Conservation (phyloP, 2,888 invertebrate genomes). For the Alcis repandata region DNA sequence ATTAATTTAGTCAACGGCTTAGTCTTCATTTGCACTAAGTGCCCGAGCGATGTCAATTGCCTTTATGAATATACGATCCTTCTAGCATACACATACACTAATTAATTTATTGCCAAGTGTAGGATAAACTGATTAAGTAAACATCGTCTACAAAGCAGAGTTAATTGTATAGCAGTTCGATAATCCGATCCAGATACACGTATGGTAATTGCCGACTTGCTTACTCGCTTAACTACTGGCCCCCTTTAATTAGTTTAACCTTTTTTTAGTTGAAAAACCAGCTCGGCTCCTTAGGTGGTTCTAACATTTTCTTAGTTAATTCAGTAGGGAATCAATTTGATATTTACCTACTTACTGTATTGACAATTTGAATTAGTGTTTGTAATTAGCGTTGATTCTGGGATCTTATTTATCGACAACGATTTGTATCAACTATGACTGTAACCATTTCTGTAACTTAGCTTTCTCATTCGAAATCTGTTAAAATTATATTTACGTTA, state of each 20-base stretch:
- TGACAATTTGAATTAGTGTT: background rate
- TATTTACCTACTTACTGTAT: conserved; percentile 6
- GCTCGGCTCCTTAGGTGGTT: conserved; percentile 38
- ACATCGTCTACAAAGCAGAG: conserved; percentile 60
- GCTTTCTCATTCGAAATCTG: too few relatives aligned
- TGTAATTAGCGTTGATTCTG: too few relatives aligned
- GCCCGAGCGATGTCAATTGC: conserved; percentile 26
- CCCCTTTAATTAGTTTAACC: conserved; percentile 58
- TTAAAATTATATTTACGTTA: too few relatives aligned
- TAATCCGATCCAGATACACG: conserved; percentile 65
- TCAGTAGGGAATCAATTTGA: conserved; percentile 25
- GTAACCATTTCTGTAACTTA: too few relatives aligned
- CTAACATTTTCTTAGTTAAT: conserved; percentile 29
- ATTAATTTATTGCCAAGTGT: conserved; percentile 44
- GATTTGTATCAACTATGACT: background rate
- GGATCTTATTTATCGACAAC: background rate
- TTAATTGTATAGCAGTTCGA: conserved; percentile 69
- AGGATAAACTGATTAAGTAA: conserved; percentile 43
- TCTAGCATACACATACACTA: conserved; percentile 34
- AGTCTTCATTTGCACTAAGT: conserved; percentile 33
- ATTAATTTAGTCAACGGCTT: conserved; percentile 19
- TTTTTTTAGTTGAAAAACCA: conserved; percentile 43
- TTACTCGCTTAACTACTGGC: conserved; percentile 58
- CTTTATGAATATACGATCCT: conserved; percentile 32
- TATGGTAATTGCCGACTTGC: conserved; percentile 61